phyloP scores from a whole-genome alignment of 1,140 invertebrate genomes.

The Drosophila auraria region DNA sequence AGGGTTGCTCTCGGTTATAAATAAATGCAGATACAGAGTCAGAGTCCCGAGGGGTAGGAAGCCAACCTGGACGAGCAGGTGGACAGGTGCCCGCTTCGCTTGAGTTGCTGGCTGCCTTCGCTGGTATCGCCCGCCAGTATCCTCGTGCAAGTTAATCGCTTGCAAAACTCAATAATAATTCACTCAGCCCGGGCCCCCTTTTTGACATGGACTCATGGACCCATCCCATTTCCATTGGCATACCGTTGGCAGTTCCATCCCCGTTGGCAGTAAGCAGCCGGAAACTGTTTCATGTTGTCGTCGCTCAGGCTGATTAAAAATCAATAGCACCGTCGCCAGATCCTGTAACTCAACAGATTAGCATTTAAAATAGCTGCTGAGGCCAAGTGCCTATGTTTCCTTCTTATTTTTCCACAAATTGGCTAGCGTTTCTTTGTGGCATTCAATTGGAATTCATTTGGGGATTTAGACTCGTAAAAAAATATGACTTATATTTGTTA shows the following conservation, averaged over 20 bases:
- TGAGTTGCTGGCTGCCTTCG: slow-evolving; percentile 17
- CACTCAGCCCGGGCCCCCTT: slow-evolving; percentile 26
- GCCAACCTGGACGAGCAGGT: neutral
- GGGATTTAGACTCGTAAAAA: slow-evolving; percentile 17
- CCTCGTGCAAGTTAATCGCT: slow-evolving; percentile 81
- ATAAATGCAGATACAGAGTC: slow-evolving; percentile 36
- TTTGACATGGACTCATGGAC: slow-evolving; percentile 11
- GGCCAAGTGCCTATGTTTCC: slow-evolving; percentile 28
- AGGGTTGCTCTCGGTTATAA: slow-evolving; percentile 47
- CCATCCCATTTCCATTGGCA: neutral
- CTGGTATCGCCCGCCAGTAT: slow-evolving; percentile 6
- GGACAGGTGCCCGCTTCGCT: slow-evolving; percentile 20
- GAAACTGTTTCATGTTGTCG: slow-evolving; percentile 81
- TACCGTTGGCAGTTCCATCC: neutral
- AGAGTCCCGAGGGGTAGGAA: neutral
- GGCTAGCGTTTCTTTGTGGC: slow-evolving; percentile 14
- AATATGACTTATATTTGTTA: slow-evolving; percentile 54
- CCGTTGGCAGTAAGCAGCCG: slow-evolving; percentile 65
- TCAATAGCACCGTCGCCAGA: slow-evolving; percentile 61
- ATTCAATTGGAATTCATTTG: slow-evolving; percentile 61
- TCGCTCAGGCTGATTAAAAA: slow-evolving; percentile 76
- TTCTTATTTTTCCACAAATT: slow-evolving; percentile 38
- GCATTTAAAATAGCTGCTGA: slow-evolving; percentile 72
- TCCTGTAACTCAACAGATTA: slow-evolving; percentile 65
- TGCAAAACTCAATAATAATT: slow-evolving; percentile 85